Evolutionary conservation across 2,797 vertebrate genomes (phyloP), one percentile per base, ranked within the genome.

Genomic region (Alca torda): DNA sequence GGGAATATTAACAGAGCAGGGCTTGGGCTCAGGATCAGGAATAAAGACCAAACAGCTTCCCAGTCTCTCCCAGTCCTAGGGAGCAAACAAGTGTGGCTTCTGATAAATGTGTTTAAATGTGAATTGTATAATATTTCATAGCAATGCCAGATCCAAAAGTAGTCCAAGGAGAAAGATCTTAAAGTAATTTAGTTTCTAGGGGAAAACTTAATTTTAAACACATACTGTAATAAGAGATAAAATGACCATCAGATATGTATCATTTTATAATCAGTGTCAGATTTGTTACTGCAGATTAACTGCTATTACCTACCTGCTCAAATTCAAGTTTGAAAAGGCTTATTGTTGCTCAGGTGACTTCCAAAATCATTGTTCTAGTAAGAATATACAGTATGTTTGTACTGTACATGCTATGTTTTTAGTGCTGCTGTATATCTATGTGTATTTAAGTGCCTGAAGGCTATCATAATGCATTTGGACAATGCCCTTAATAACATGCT

Each of bases 261-360:
- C 24, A 72, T 60, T 91, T 92, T 92, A 91, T 59, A 92, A 93
- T 91, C 79, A 81, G 6, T 64, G 60, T 61, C 76, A 93, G 54
- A 37, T 84, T 89, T 48, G 65, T 76, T 88, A n/a, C 54, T 77
- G 87, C 74, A 93, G 63, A 84, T 89, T 60, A 75, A 75, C 25
- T 48, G 65, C 78, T 93, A 18, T 70, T 91, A 70, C 59, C 56
- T 79, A 35, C 30, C 59, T 90, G 67, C 64, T 81, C 54, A 79
- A 87, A 89, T 68, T 88, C 61, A 82, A 73, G 70, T 77, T 50
- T 94, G 78, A 60, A 69, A 67, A 94, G 24, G 48, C 25, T 93
- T 54, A 6, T 25, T 84, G 46, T 68, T 90, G 46, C 45, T 53
- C 51, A 94, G 21, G 33, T 84, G 45, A 69, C 23, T 87, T 57